Percentiles rank a stretch among this genome's conserved stretches.
Evolutionary conservation across 2,113 vertebrate genomes (phyloP).

Genomic region (Ia io): DNA sequence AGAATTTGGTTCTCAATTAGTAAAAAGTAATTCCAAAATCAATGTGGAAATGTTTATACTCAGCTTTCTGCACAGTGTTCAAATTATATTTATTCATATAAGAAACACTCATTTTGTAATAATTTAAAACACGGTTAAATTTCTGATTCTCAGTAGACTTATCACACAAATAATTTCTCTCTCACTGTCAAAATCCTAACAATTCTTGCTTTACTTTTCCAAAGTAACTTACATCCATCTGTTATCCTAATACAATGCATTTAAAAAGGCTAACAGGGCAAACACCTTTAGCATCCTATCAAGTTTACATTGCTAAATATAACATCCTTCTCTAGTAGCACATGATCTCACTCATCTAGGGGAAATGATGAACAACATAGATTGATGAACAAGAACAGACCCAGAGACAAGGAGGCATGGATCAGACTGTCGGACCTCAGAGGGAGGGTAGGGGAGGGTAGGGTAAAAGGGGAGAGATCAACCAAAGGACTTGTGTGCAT

Average conservation of each 20-base stretch:
- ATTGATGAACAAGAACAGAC: no score
- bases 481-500: no score
- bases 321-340: background rate
- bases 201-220: background rate
- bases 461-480: no score
- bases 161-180: background rate
- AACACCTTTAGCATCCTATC: background rate
- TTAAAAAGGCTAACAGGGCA: background rate
- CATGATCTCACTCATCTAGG: no score
- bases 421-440: no score
- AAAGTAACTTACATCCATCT: background rate
- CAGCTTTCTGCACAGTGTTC: background rate
- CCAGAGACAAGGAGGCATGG: no score
- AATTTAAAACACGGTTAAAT: conserved; percentile 16
- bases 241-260: background rate
- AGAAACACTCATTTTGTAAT: conserved; percentile 5
- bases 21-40: conserved; percentile 34
- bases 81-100: background rate
- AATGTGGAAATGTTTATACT: background rate
- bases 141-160: background rate
- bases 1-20: conserved; percentile 20
- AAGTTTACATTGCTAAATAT: conserved; percentile 30
- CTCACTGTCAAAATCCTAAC: background rate
- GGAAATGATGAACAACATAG: no score
- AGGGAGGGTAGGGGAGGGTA: no score